These are phyloP conservation scores for Dyspetes luteomarginatus DNA, from an alignment of 2,888 invertebrate genomes.

Conservation along the genomic window DNA sequence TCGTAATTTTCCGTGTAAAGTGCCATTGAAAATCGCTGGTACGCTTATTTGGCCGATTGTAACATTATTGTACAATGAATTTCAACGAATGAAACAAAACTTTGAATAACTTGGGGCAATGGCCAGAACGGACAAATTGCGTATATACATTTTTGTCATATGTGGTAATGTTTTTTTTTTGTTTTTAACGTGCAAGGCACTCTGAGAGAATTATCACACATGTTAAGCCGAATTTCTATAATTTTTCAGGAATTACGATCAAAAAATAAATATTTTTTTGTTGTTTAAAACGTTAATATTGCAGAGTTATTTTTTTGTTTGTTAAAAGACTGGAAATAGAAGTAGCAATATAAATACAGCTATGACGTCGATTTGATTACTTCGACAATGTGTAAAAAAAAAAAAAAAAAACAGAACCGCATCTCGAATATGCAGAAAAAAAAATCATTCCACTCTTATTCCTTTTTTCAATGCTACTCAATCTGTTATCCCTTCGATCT, in stretches of 20 bases:
- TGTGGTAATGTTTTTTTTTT: constrained; percentile 9
- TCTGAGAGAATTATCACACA: constrained; percentile 77
- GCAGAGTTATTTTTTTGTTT: constrained; percentile 62
- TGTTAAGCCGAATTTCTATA: constrained; percentile 74
- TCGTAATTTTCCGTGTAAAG: constrained; percentile 72
- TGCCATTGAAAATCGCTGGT: constrained; percentile 77
- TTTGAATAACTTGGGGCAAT: constrained; percentile 21
- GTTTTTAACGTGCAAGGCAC: constrained; percentile 79
- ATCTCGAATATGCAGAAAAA: too few relatives aligned
- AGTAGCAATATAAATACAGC: constrained; percentile 2
- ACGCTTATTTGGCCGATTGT: constrained; percentile 80
- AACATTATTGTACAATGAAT: constrained; percentile 81
- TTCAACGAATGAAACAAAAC: constrained; percentile 71
- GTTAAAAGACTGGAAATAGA: constrained; percentile 46
- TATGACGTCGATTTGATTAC: constrained; percentile 21
- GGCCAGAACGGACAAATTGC: constrained; percentile 40
- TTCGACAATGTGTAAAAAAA: constrained; percentile 1
- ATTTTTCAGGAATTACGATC: constrained; percentile 69
- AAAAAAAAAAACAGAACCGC: constrained; percentile 27
- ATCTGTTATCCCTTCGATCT: too few relatives aligned
- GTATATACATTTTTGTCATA: too few relatives aligned
- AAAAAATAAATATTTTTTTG: constrained; percentile 71
- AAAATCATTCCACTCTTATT: too few relatives aligned
- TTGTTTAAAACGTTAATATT: constrained; percentile 74
- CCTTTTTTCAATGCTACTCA: too few relatives aligned